Percentiles rank a stretch among this genome's conserved stretches.
Conservation (phyloP, 2,888 invertebrate species). For the Spisula subtruncata region DNA sequence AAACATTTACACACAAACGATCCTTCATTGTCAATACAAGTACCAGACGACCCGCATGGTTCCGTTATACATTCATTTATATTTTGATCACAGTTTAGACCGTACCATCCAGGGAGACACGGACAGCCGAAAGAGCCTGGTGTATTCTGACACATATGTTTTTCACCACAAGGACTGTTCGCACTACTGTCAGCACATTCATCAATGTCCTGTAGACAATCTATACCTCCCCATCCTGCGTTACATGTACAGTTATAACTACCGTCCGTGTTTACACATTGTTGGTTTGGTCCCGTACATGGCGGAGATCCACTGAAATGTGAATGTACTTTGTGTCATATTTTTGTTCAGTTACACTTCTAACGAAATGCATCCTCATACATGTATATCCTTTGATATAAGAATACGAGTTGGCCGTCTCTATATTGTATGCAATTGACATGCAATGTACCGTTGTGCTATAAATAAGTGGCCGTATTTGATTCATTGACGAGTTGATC, state of each 20-base stretch:
- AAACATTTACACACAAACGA: neutral
- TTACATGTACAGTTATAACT: conserved; percentile 8
- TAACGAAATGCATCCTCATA: too few species aligned
- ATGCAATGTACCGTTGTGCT: too few species aligned
- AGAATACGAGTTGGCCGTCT: too few species aligned
- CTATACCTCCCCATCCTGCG: neutral
- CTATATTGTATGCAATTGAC: too few species aligned
- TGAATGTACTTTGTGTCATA: too few species aligned
- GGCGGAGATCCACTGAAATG: neutral
- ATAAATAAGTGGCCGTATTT: too few species aligned
- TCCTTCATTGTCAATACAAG: neutral
- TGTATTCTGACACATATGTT: neutral
- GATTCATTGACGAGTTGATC: too few species aligned
- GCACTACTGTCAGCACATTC: neutral
- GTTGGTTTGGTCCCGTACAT: neutral
- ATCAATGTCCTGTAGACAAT: neutral
- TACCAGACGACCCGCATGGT: neutral
- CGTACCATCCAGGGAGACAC: neutral
- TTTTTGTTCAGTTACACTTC: too few species aligned
- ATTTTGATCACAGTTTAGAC: neutral
- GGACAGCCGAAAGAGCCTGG: neutral
- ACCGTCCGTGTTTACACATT: neutral
- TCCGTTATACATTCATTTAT: neutral
- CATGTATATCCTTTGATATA: too few species aligned
- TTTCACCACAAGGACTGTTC: neutral